Percentiles rank a stretch among this genome's conserved stretches.
These are phyloP conservation scores for Triplophysa dalaica DNA, from an alignment of 2,113 vertebrate genomes.

Conservation along the genomic window DNA sequence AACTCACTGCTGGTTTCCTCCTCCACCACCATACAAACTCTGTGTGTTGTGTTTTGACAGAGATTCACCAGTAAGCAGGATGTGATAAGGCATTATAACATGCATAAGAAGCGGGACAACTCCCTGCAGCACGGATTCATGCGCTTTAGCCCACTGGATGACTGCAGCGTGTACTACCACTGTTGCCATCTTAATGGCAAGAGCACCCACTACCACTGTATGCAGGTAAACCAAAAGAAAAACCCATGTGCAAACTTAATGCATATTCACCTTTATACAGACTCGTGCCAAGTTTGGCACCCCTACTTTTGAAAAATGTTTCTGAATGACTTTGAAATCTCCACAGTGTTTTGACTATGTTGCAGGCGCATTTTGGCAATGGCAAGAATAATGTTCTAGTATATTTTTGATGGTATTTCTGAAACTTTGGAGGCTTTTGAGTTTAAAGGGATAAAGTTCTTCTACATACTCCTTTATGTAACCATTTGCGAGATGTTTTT, in stretches of 20 bases:
- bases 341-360: too few species aligned
- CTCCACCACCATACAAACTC: conserved; percentile 19
- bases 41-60: conserved; percentile 76
- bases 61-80: conserved; percentile 99
- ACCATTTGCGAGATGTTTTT: conserved; percentile 69
- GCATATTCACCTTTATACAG: conserved; percentile 7
- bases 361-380: too few species aligned
- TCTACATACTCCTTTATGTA: conserved; percentile 67
- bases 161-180: conserved; percentile 98
- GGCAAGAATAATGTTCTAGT: too few species aligned
- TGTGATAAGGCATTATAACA: conserved; percentile 99
- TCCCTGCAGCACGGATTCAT: conserved; percentile 99
- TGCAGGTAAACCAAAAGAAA: conserved; percentile 83
- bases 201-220: conserved; percentile 99
- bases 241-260: conserved; percentile 9
- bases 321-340: too few species aligned
- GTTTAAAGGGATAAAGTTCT: conserved; percentile 69
- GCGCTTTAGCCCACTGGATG: conserved; percentile 98
- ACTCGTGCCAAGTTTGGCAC: not conserved
- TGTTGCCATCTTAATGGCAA: conserved; percentile 99
- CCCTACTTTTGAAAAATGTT: not conserved
- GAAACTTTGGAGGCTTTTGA: conserved; percentile 39
- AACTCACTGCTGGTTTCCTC: conserved; percentile 69
- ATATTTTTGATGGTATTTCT: conserved; percentile 19
- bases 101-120: conserved; percentile 99